Conservation (phyloP, 2,888 invertebrate genomes). For the Caenorhabditis japonica region DNA sequence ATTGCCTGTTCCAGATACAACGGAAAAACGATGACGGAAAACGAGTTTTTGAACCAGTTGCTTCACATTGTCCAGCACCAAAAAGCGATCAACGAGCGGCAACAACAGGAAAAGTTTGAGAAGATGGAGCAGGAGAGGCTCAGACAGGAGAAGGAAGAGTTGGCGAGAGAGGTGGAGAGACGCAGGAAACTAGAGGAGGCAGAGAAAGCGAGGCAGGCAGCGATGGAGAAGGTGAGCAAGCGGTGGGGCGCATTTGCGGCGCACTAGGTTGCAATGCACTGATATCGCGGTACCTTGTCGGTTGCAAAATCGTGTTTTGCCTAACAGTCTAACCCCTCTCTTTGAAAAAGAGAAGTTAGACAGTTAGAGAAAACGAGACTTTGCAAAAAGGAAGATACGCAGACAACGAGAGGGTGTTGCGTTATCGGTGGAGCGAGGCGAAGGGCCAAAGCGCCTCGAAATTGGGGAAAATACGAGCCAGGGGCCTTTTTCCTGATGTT, state of each 20-base stretch:
- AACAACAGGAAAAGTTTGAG: slow-evolving; percentile 42
- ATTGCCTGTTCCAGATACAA: slow-evolving; percentile 45
- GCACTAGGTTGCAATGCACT: no score
- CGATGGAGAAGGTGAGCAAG: slow-evolving; percentile 38
- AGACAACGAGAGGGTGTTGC: no score
- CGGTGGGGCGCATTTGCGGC: not conserved
- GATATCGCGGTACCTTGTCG: no score
- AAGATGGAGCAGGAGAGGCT: slow-evolving; percentile 47
- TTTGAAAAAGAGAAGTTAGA: no score
- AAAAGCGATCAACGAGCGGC: slow-evolving; percentile 40
- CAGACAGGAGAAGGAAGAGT: slow-evolving; percentile 49
- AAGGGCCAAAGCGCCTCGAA: no score
- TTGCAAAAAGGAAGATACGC: no score
- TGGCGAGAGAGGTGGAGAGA: slow-evolving; percentile 39
- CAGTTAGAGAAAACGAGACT: no score
- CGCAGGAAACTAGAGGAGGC: slow-evolving; percentile 46
- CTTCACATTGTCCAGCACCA: slow-evolving; percentile 56
- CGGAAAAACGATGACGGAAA: slow-evolving; percentile 59
- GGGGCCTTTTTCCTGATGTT: no score
- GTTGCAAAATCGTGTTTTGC: no score
- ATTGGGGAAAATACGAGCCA: no score
- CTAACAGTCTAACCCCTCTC: no score
- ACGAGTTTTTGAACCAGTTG: slow-evolving; percentile 53
- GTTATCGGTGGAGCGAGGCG: no score
- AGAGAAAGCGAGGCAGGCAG: slow-evolving; percentile 31